Conservation (phyloP, 1,140 invertebrate species). For the Calliphora vicina region DNA sequence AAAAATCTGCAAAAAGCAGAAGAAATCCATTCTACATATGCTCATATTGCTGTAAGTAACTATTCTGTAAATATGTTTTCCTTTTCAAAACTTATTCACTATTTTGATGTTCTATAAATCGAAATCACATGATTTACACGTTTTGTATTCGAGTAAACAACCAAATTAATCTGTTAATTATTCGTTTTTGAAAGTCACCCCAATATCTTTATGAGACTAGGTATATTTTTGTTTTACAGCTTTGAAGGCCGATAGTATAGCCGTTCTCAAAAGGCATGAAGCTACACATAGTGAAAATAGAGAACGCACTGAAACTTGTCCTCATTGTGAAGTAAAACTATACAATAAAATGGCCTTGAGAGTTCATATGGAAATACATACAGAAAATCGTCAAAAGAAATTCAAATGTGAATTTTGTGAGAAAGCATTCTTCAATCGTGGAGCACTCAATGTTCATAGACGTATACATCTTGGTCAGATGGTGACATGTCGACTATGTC, state of each 20-base stretch:
- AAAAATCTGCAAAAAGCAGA: too few relatives aligned
- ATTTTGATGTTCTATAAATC: too few relatives aligned
- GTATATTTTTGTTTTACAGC: too few relatives aligned
- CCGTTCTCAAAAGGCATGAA: background rate
- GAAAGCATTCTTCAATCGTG: constrained; percentile 25
- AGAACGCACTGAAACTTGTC: background rate
- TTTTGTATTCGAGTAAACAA: too few relatives aligned
- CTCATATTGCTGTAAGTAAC: too few relatives aligned
- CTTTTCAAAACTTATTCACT: too few relatives aligned
- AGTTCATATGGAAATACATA: constrained; percentile 8
- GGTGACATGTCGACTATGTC: constrained; percentile 11
- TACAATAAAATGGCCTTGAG: background rate
- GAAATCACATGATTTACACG: too few relatives aligned
- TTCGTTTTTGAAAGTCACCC: too few relatives aligned
- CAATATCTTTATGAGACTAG: too few relatives aligned
- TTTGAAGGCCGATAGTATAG: background rate
- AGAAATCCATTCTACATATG: too few relatives aligned
- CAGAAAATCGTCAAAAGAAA: constrained; percentile 24
- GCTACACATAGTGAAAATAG: constrained; percentile 5
- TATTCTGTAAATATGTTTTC: too few relatives aligned
- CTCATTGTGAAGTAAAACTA: background rate
- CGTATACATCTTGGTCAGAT: constrained; percentile 5
- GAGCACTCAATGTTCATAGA: constrained; percentile 18
- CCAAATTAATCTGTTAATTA: too few relatives aligned
- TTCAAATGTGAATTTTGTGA: constrained; percentile 35